A percentile compares a stretch with the other conserved stretches of the same genome.
phyloP scores from a whole-genome alignment of 2,888 invertebrate species.

The Trissoscelio sp. region DNA sequence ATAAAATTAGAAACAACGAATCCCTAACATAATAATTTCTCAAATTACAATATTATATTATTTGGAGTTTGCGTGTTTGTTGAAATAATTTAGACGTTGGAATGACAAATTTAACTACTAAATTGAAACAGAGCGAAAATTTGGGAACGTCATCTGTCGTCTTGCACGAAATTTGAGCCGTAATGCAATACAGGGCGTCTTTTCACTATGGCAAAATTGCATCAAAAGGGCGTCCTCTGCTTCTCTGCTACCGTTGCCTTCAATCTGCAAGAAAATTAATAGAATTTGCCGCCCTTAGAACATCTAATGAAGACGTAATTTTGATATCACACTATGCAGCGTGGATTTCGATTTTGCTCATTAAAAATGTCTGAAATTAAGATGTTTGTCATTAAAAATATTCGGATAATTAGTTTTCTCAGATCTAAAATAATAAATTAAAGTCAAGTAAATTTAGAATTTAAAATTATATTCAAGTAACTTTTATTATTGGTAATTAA shows the following conservation, averaged over 20 bases:
- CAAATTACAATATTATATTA: too few species aligned
- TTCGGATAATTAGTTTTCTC: too few species aligned
- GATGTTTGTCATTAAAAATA: slow-evolving; percentile 1
- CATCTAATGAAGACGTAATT: slow-evolving; percentile 44
- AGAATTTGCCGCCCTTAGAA: slow-evolving; percentile 36
- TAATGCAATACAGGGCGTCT: slow-evolving; percentile 16
- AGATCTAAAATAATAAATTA: too few species aligned
- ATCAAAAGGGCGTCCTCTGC: slow-evolving; percentile 13
- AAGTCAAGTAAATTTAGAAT: too few species aligned
- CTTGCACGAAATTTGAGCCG: slow-evolving; percentile 1
- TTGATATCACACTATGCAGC: neutral
- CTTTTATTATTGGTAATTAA: too few species aligned
- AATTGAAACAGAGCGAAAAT: too few species aligned
- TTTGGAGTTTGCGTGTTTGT: too few species aligned
- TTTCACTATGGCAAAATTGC: slow-evolving; percentile 40
- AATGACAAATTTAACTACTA: too few species aligned
- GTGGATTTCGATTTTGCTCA: slow-evolving; percentile 24
- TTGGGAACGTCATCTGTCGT: neutral
- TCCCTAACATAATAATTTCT: too few species aligned
- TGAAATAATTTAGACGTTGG: too few species aligned
- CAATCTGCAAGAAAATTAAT: slow-evolving; percentile 46
- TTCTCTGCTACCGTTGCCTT: slow-evolving; percentile 16
- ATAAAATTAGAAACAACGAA: too few species aligned
- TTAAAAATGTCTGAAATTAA: slow-evolving; percentile 5
- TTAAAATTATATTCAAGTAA: too few species aligned